These are phyloP conservation scores for Enteromius thamalakanensis DNA, from an alignment of 2,797 vertebrate species.

Conservation along the genomic window DNA sequence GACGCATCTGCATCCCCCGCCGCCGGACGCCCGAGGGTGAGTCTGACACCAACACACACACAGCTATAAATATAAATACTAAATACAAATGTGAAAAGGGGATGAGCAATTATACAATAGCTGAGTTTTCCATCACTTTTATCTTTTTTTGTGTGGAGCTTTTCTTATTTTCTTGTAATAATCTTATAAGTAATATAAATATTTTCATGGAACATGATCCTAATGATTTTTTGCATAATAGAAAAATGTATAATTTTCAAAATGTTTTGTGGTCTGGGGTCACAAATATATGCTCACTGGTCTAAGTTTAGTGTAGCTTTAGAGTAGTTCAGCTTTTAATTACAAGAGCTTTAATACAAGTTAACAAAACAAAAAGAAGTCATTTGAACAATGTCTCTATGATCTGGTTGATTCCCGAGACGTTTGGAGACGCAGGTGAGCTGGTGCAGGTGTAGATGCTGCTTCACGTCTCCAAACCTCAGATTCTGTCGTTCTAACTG, in stretches of 20 bases:
- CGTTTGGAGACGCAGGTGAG: neutral
- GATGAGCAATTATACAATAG: neutral
- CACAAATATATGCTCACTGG: neutral
- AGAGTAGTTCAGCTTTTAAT: neutral
- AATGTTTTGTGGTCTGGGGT: too few species aligned
- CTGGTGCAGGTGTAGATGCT: slow-evolving; percentile 65
- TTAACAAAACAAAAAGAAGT: too few species aligned
- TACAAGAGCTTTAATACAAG: neutral
- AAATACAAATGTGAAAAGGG: neutral
- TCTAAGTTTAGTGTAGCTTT: neutral
- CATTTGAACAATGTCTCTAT: neutral
- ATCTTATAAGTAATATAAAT: too few species aligned
- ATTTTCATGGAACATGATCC: too few species aligned
- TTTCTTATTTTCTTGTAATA: neutral
- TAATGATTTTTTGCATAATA: too few species aligned
- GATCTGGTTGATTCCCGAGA: neutral
- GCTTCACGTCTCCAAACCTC: slow-evolving; percentile 71
- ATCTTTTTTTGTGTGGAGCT: neutral
- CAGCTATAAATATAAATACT: neutral
- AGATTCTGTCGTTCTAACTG: slow-evolving; percentile 75
- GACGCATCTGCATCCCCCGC: neutral
- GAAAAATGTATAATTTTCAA: too few species aligned
- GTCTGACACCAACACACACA: neutral
- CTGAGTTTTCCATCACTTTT: neutral
- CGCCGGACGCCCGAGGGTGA: neutral